Base-by-base conservation (phyloP, 2,888 invertebrate species). In the Eristalinus aeneus region DNA sequence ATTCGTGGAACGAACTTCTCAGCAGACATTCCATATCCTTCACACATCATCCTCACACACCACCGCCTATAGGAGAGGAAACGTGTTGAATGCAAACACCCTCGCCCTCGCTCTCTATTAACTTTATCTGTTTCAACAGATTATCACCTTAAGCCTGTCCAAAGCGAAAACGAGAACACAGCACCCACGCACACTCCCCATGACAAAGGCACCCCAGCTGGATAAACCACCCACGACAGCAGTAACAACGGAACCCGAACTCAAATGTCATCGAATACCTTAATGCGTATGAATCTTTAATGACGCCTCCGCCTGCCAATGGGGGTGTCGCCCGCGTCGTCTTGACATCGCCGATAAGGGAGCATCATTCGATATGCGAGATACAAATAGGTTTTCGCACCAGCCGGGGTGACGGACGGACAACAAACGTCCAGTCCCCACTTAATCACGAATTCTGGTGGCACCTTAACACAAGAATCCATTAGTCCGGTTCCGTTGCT, bases 211-310 rank as follows among this genome's bases (percentile, higher is more conserved):
- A 36, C 34, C 61, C 11, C 31, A 32, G 32, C 46, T 32, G 63
- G 54, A 68, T 68, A 56, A 67, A 63, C 68, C 80, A 53, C 75
- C n/a, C n/a, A n/a, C n/a, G 74, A 11, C 56, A 68, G 58, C 22
- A 67, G 9, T 56, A 64, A 46, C 46, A n/a, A 27, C 32, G 34
- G 36, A 46, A 11, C 32, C 54, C 53, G 22, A 71, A 23, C 64
- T 39, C 54, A 39, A 77, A 73, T 81, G 72, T 81, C 85, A 68
- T 85, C 76, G 73, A 72, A 85, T 68, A 64, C 73, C 63, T 77
- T 77, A 85, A 81, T 85, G 64, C 72, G 73, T 80, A 85, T 85
- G 80, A 85, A 85, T 85, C 76, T 76, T 85, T 85, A 73, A 85
- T 77, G 80, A 64, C 76, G 73, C 16, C 46, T 16, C 12, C 12